Base-by-base conservation (phyloP, 2,888 invertebrate species). In the Apeira syringaria region DNA sequence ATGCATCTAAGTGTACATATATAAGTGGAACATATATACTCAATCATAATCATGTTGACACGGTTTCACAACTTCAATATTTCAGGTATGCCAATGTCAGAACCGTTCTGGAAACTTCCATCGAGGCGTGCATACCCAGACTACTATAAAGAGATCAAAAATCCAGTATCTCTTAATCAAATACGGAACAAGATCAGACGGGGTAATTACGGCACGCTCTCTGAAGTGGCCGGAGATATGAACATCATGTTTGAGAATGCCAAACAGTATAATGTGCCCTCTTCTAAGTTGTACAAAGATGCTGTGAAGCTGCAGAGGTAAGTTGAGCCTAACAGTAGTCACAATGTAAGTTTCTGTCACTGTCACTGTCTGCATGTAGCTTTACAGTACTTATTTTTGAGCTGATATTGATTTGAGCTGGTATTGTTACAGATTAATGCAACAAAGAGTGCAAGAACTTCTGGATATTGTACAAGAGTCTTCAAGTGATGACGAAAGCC, bases 201-300 rank as follows among this genome's bases (percentile, higher is more conserved):
- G 55, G 95, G 95, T 12, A 93, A 93, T 57, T 98, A 97, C 73
- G 94, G 94, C 0, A 96, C 95, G 6, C 91, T 98, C 0, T 95
- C 95, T 15, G 97, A 98, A 75, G 94, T 99, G 26, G 97, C 98
- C 0, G 95, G 95, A 0, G 99, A 99, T 74, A 92, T 99, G 91
- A 98, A 97, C 71, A 93, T 98, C 32, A 97, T 99, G 94, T 97
- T 99, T 78, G 97, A 98, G 72, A 99, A 99, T 83, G 99, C 99
- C 6, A 96, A 95, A 68, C 94, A 94, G 63, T 97, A 96, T 75
- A 97, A 97, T 69, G 87, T 94, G 47, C 94, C 94, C 24, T 93
- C 94, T n/a, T 95, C 96, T 0, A 91, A 93, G 53, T 86, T 96
- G 32, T 96, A 95, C 68, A 94, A 95, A 80, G 95, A 96, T 77